Conservation (phyloP, 2,113 vertebrate species). For the Potamarius usumacintae region DNA sequence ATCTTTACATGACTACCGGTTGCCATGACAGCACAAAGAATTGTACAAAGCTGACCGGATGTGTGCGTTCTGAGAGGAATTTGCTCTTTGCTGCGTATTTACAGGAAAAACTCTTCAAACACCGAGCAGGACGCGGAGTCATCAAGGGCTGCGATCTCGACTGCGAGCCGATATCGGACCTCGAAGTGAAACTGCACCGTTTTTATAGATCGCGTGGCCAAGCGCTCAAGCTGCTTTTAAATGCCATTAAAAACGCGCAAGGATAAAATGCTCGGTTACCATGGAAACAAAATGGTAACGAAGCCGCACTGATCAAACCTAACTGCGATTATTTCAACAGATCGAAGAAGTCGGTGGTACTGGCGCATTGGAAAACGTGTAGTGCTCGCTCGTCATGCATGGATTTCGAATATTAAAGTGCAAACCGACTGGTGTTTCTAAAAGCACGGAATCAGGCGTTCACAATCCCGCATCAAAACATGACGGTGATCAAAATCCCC, state of each 20-base stretch:
- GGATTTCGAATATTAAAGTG: not conserved
- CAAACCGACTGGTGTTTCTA: constrained; percentile 28
- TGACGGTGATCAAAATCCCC: not conserved
- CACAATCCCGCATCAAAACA: not conserved
- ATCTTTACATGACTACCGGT: not conserved
- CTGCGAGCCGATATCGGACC: not conserved
- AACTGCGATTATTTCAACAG: not conserved
- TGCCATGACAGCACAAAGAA: not conserved
- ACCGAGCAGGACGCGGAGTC: not conserved
- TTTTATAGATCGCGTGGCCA: too few relatives aligned
- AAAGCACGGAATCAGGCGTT: not conserved
- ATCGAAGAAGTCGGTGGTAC: not conserved
- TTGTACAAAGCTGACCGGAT: not conserved
- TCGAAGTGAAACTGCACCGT: not conserved
- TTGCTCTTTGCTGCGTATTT: not conserved
- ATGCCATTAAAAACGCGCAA: not conserved
- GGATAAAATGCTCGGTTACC: not conserved
- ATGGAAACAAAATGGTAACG: not conserved
- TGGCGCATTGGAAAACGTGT: not conserved
- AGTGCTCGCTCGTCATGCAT: not conserved
- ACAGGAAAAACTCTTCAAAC: not conserved
- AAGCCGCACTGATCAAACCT: not conserved
- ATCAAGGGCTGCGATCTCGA: not conserved
- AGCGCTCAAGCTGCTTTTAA: too few relatives aligned
- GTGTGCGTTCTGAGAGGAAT: not conserved